Evolutionary conservation across 2,888 invertebrate species (phyloP).

Genomic region (Bellardia bayeri): DNA sequence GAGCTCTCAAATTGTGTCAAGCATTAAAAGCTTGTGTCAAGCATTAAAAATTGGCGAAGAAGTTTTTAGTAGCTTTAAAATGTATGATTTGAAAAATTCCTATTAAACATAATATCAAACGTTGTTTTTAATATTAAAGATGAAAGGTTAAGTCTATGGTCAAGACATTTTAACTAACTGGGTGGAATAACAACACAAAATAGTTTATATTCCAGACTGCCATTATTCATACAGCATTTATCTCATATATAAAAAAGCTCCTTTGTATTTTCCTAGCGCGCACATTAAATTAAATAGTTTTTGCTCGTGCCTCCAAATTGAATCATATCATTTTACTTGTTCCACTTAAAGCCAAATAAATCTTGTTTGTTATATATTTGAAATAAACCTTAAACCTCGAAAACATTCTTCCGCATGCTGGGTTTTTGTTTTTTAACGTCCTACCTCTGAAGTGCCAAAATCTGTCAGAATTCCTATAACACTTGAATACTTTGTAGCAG

Average conservation of each 20-base stretch:
- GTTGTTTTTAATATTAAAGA: too few species aligned
- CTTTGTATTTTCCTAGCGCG: background rate
- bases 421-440: background rate
- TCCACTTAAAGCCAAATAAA: slow-evolving; percentile 38
- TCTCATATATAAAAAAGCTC: background rate
- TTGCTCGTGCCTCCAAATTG: slow-evolving; percentile 29
- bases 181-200: too few species aligned
- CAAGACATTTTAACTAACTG: too few species aligned
- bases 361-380: slow-evolving; percentile 19
- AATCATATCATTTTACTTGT: slow-evolving; percentile 45
- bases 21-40: too few species aligned
- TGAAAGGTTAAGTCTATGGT: too few species aligned
- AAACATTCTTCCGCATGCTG: slow-evolving; percentile 48
- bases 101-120: too few species aligned
- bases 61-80: too few species aligned
- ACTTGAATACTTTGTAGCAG: slow-evolving; percentile 37
- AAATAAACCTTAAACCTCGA: slow-evolving; percentile 14
- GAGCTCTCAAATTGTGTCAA: too few species aligned
- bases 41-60: too few species aligned
- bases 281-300: background rate
- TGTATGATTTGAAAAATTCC: too few species aligned
- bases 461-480: slow-evolving; percentile 45
- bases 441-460: slow-evolving; percentile 47
- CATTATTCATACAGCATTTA: too few species aligned
- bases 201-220: too few species aligned